Conservation (phyloP, 2,113 vertebrate species). For the Narcine bancroftii region DNA sequence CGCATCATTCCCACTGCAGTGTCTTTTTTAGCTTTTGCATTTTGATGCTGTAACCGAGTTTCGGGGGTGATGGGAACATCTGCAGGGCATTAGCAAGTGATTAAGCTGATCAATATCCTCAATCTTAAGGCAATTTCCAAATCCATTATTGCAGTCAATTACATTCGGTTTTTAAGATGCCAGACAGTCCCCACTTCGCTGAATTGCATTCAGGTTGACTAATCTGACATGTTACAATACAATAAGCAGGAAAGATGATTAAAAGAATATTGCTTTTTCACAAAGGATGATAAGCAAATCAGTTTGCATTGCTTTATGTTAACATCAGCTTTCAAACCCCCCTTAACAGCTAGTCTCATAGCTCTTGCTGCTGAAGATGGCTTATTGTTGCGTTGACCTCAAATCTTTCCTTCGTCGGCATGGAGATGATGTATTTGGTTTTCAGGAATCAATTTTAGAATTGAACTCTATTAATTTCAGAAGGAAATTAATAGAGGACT, state of each 20-base stretch:
- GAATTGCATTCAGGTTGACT: neutral
- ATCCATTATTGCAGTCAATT: neutral
- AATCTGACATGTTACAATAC: neutral
- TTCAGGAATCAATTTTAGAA: neutral
- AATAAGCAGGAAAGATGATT: neutral
- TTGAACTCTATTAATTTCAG: neutral
- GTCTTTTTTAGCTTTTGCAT: neutral
- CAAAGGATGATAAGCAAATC: neutral
- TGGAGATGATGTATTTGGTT: no score
- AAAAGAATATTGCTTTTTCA: neutral
- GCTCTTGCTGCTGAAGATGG: no score
- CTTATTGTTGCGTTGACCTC: neutral
- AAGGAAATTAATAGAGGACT: neutral
- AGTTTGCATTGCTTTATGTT: neutral
- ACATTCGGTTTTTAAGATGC: neutral
- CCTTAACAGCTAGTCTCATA: no score
- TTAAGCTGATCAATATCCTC: neutral
- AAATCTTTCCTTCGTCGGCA: neutral
- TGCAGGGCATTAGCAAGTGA: constrained; percentile 9
- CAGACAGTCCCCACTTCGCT: neutral
- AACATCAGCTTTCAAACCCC: neutral
- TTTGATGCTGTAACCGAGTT: neutral
- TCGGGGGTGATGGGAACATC: neutral
- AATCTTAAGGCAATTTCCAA: neutral
- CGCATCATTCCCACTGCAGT: neutral